Evolutionary conservation across 2,888 invertebrate genomes (phyloP).

Genomic region (Steinernema hermaphroditum): DNA sequence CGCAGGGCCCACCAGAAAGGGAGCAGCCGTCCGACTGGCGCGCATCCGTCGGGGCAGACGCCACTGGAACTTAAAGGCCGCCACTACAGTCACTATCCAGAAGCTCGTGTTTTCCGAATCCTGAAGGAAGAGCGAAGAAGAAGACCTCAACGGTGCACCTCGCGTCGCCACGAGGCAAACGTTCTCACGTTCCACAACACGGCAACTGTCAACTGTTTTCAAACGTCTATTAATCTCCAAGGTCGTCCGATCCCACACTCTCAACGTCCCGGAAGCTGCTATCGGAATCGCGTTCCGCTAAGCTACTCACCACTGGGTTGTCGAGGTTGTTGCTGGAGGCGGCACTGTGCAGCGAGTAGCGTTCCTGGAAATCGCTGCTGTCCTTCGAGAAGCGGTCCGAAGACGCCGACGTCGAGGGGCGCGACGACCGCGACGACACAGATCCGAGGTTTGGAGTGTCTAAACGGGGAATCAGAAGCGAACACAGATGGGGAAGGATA

Average conservation of each 20-base stretch:
- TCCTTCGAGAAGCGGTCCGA: slow-evolving; percentile 27
- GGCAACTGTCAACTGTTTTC: background rate
- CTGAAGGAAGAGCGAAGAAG: too few species aligned
- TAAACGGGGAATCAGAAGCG: background rate
- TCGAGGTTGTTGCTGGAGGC: slow-evolving; percentile 23
- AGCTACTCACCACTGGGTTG: slow-evolving; percentile 1
- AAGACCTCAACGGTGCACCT: background rate
- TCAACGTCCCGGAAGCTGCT: background rate
- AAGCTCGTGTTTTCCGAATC: too few species aligned
- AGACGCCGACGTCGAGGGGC: slow-evolving; percentile 3
- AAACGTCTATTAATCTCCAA: slow-evolving; percentile 10
- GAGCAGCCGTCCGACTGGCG: background rate
- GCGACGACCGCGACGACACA: slow-evolving; percentile 7
- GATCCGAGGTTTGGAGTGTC: background rate
- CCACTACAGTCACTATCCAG: background rate
- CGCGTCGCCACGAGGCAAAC: background rate
- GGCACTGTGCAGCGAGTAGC: slow-evolving; percentile 11
- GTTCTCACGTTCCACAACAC: slow-evolving; percentile 2
- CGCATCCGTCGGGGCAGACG: background rate
- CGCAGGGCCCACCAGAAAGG: background rate
- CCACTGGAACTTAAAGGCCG: background rate
- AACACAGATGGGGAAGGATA: too few species aligned
- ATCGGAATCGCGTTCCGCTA: too few species aligned
- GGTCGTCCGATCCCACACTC: slow-evolving; percentile 10
- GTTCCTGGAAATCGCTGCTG: slow-evolving; percentile 26